A percentile compares a stretch with the other conserved stretches of the same genome.
Conservation (phyloP, 1,140 invertebrate genomes). For the Pseudomyrmex concolor region DNA sequence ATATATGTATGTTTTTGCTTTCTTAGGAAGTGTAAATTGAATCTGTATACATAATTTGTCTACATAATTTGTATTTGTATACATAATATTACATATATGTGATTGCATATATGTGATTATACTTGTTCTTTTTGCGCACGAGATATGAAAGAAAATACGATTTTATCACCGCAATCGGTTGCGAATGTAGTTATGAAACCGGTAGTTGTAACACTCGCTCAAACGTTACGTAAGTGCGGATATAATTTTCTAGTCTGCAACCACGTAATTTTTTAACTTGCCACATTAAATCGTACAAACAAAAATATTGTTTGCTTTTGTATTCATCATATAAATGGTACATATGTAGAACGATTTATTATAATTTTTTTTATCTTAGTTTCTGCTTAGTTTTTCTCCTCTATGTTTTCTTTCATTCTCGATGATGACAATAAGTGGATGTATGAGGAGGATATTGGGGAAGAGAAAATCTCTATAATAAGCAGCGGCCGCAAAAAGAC, state of each 20-base stretch:
- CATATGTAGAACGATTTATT: neutral
- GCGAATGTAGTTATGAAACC: conserved; percentile 4
- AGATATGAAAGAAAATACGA: conserved; percentile 10
- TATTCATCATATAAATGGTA: neutral
- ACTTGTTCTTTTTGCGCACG: neutral
- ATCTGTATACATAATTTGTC: neutral
- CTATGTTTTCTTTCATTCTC: neutral
- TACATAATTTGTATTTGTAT: neutral
- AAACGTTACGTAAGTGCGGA: conserved; percentile 32
- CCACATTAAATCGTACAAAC: neutral
- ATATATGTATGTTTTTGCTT: neutral
- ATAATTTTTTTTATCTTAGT: neutral
- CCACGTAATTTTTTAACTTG: neutral
- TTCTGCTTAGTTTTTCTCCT: neutral
- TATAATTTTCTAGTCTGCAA: conserved; percentile 14
- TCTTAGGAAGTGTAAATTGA: neutral
- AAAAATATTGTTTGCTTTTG: neutral
- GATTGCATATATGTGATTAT: neutral
- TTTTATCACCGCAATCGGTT: neutral
- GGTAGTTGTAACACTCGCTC: neutral
- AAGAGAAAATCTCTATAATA: conserved; percentile 12
- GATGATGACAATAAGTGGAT: neutral
- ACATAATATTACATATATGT: neutral
- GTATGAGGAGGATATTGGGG: neutral
- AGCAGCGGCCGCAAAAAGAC: conserved; percentile 42